A percentile compares a stretch with the other conserved stretches of the same genome.
Conservation (phyloP, 2,113 vertebrate species). For the Phaetusa simplex region DNA sequence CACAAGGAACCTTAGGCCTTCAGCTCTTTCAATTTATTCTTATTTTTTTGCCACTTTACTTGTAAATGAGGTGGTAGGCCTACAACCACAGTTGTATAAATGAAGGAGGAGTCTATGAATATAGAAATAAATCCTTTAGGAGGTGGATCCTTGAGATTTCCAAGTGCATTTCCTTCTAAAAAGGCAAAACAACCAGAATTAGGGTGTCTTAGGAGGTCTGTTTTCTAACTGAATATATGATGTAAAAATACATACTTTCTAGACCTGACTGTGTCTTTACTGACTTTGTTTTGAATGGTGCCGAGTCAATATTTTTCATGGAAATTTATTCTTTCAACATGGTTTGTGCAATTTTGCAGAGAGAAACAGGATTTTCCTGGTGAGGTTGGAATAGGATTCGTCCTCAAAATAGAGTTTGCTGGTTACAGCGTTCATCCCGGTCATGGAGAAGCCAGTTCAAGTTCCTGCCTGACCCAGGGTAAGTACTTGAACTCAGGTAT, state of each 20-base stretch:
- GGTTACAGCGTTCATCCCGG: not conserved
- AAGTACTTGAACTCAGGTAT: not conserved
- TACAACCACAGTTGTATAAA: not conserved
- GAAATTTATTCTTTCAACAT: not conserved
- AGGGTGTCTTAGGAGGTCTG: not conserved
- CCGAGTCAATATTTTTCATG: not conserved
- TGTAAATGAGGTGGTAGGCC: not conserved
- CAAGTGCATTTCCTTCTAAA: not conserved
- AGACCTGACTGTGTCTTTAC: not conserved
- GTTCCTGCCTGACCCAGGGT: not conserved
- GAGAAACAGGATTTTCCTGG: not conserved
- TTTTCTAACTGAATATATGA: not conserved
- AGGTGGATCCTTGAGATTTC: not conserved
- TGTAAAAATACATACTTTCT: not conserved
- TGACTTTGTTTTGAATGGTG: not conserved
- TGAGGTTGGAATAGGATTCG: not conserved
- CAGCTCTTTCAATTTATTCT: not conserved
- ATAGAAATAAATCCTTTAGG: not conserved
- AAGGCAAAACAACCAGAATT: not conserved
- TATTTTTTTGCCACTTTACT: not conserved
- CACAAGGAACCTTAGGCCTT: not conserved
- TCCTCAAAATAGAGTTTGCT: not conserved
- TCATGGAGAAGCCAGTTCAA: not conserved
- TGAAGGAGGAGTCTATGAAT: not conserved
- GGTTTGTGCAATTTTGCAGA: not conserved